Base-by-base conservation (phyloP, 2,113 vertebrate species). In the Muntiacus muntjak region DNA sequence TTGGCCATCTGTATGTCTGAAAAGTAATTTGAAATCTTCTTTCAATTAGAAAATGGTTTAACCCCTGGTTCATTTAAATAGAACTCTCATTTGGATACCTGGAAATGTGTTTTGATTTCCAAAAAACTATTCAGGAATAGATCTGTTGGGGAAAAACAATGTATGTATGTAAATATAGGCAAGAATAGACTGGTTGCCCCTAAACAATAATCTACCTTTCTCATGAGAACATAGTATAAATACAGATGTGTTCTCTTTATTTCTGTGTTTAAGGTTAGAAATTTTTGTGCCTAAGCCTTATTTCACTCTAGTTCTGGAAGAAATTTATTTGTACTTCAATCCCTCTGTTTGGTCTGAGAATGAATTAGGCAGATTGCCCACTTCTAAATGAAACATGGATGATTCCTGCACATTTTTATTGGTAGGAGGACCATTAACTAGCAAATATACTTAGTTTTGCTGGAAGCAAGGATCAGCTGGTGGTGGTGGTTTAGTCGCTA, bases 101-200 rank as follows among this genome's bases (percentile, higher is more conserved):
- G 86, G 36, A 87, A 92, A 91, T n/a, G 2, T 88, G 60, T 78
- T 93, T 86, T 89, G 40, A 95, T 84, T 93, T 97, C 96, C 57
- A 89, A 11, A 60, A 78, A 93, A 57, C 79, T 76, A 50, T 76
- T 94, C 7, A 62, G 43, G 79, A 89, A 79, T 11, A 64, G 13
- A 57, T n/a, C n/a, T 93, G 40, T 52, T 93, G n/a, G 45, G n/a
- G 2, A 81, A 95, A 98, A 79, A 26, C 13, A 83, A 94, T 57
- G 21, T 33, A 89, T 79, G 30, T 33, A n/a, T 89, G 4, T 79
- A 92, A 96, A 94, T 81, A 83, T 30, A 62, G 58, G 52, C 91
- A 92, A 19, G 33, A 85, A 93, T 55, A 91, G 78, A 33, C 94
- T 83, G 67, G 92, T 95, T 97, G 12, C 33, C 67, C 23, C 60